Evolutionary conservation across 2,797 vertebrate genomes (phyloP), one percentile per base, ranked within the genome.

Genomic region (Eulemur rubriventer): DNA sequence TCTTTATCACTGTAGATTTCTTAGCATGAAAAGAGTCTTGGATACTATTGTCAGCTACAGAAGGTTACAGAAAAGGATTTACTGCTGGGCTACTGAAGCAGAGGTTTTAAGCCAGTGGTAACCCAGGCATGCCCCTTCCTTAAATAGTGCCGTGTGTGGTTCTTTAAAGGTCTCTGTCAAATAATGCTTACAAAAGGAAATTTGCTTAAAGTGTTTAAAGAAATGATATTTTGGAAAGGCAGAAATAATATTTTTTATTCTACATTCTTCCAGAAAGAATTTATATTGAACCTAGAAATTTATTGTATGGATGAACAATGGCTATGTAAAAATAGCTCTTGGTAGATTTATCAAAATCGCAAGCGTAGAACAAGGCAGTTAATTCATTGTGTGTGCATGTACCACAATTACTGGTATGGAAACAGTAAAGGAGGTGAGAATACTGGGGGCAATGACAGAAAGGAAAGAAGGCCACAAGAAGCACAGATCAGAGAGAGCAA

Each of bases 271-370:
- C 6, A 26, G 59, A 94, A 91, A 73, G 18, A 75, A 78, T 63
- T 57, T 78, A 80, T 73, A 33, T 41, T 65, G 43, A 91, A 91
- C 41, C 24, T 78, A 79, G n/a, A 73, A 65, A 69, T 89, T 69
- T 92, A 88, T 94, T 84, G 28, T 88, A 63, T 55, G 30, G 46
- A 48, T 73, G n/a, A n/a, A 48, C 7, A 88, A 30, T 85, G 52
- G 81, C 22, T 90, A 30, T 87, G 93, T 94, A 73, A 94, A 94
- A 92, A 90, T 81, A 91, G 38, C 61, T 76, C 38, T 90, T 13
- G 18, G 13, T 78, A 28, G 30, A 65, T 94, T 90, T 91, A 55
- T 93, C 52, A 61, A 79, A 96, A 38, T 55, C 75, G 30, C 7
- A 90, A 46, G 26, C 52, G 46, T 9, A 50, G 70, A 96, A 81